Conservation (phyloP, 2,113 vertebrate species). For the Dryoscopus gambensis region DNA sequence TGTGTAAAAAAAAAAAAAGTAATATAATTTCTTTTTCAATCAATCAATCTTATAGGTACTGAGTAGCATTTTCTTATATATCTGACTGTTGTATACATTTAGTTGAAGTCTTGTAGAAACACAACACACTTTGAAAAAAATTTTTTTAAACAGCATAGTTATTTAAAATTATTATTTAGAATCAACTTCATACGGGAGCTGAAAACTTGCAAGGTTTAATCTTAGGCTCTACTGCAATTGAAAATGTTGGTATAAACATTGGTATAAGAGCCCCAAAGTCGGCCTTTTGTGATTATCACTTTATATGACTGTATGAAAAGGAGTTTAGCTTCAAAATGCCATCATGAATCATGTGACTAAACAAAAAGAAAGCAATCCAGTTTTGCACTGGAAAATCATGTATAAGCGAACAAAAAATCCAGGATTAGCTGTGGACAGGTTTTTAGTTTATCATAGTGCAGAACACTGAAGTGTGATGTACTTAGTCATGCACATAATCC, state of each 20-base stretch:
- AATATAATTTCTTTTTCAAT: not conserved
- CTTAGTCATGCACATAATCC: not conserved
- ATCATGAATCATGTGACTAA: not conserved
- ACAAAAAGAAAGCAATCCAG: not conserved
- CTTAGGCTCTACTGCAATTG: not conserved
- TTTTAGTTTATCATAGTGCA: not conserved
- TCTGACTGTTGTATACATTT: not conserved
- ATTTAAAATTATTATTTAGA: not conserved
- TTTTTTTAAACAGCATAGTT: not conserved
- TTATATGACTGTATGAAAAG: not conserved
- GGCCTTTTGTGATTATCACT: not conserved
- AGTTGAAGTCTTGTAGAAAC: not conserved
- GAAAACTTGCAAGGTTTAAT: not conserved
- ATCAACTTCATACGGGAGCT: not conserved
- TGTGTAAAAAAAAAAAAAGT: not conserved
- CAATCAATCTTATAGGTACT: not conserved
- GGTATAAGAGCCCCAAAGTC: not conserved
- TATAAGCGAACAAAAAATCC: not conserved
- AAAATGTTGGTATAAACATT: not conserved
- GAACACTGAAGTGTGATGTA: not conserved
- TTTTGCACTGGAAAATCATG: not conserved
- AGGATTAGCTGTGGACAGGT: not conserved
- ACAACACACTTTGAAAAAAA: not conserved
- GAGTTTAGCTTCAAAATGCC: not conserved
- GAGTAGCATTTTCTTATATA: not conserved